A percentile compares a stretch with the other conserved stretches of the same genome.
Evolutionary conservation across 2,113 vertebrate genomes (phyloP).

Genomic region (Prinia subflava): DNA sequence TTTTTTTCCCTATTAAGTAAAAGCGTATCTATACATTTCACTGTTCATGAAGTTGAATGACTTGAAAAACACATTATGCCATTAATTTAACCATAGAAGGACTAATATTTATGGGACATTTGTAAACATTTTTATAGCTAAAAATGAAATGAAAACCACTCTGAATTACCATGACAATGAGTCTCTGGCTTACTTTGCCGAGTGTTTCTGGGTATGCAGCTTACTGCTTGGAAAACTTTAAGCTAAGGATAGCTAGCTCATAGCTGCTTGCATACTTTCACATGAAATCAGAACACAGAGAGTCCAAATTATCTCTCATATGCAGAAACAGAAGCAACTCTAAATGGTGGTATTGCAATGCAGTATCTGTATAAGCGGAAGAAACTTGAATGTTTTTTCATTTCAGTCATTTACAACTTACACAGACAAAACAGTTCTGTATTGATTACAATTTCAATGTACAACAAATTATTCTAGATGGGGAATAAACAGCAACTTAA

Average conservation of each 20-base stretch:
- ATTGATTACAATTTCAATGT: background rate
- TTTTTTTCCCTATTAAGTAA: background rate
- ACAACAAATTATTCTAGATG: background rate
- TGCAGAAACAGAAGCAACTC: background rate
- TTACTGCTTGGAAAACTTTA: background rate
- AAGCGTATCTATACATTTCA: background rate
- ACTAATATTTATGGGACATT: background rate
- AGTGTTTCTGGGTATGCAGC: background rate
- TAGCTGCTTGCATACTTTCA: background rate
- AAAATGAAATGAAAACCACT: background rate
- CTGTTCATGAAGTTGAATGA: background rate
- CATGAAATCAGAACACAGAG: background rate
- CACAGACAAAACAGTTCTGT: background rate
- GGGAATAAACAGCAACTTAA: background rate
- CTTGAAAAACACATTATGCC: background rate
- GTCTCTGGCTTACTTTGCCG: background rate
- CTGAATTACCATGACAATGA: background rate
- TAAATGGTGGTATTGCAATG: background rate
- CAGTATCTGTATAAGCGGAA: background rate
- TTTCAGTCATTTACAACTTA: background rate
- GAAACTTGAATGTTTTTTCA: background rate
- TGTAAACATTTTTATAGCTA: background rate
- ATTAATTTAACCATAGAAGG: background rate
- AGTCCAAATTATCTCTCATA: background rate
- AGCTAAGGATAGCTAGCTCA: background rate